Base-by-base conservation (phyloP, 2,888 invertebrate genomes). In the Polydesmus complanatus region DNA sequence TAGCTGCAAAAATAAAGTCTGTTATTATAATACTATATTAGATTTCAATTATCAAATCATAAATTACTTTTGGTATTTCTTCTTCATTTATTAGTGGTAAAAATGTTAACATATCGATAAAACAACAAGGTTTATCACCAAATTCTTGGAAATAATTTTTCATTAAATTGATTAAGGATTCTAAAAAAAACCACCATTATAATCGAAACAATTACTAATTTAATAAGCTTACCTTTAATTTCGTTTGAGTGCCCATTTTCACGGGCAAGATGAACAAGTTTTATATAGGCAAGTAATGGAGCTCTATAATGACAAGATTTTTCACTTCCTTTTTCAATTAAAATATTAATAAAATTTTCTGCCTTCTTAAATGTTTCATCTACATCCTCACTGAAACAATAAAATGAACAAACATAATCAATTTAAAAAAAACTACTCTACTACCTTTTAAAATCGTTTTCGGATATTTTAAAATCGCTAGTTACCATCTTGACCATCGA, bases 51-150 rank as follows among this genome's bases (percentile, higher is more conserved):
- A 11, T 14, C 48, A 11, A 18, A 18, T 11, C 5, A 54, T 19
- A 65, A 69, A 70, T 49, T 69, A 70, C 52, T 72, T 64, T 61
- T 27, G 58, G 55, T 63, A 79, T 75, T 64, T 82, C 79, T 64
- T 83, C 80, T 11, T 80, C 78, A 49, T 79, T 76, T 3, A 86
- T 76, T 67, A 87, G 78, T 52, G 80, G 76, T 54, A 92, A 72
- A 73, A 88, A 93, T 3, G 83, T 77, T 63, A 83, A 81, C 56
- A 95, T 77, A 72, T 96, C 95, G 8, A 83, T 81, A 63, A 89
- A 87, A 63, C 88, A 88, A 73, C 91, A 91, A 0, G 86, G 83
- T 70, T 91, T 91, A 68, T 86, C 83, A 1, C 92, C 92, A 74
- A 94, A 95, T 66, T 81, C 79, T 52, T 78, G 71, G 66, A 88